phyloP scores from a whole-genome alignment of 1,140 invertebrate genomes.

The Philotrypesis tridentata region DNA sequence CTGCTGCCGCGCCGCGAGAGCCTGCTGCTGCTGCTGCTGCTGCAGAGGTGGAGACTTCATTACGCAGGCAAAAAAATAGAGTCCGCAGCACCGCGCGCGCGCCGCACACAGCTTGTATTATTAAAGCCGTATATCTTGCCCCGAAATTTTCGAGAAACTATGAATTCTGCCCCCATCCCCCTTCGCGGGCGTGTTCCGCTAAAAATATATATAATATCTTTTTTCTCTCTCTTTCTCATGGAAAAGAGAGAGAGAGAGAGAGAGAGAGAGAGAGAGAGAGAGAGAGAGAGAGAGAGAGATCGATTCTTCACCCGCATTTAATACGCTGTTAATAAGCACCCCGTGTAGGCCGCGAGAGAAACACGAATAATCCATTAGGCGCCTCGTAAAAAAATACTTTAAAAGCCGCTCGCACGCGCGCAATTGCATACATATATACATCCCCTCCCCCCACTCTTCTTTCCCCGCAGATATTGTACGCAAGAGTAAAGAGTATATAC shows the following conservation, averaged over 20 bases:
- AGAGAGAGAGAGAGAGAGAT: too few species aligned
- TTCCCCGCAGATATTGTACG: too few species aligned
- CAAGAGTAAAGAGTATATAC: too few species aligned
- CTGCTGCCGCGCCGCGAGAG: too few species aligned
- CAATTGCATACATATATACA: background rate
- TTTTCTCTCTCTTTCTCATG: too few species aligned
- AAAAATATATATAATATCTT: background rate
- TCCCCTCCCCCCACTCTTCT: too few species aligned
- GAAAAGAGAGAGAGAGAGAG: too few species aligned
- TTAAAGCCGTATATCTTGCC: constrained; percentile 43
- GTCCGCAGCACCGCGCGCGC: background rate
- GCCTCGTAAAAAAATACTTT: background rate
- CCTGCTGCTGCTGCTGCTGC: background rate
- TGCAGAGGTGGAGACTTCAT: constrained; percentile 1
- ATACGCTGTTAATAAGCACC: constrained; percentile 12
- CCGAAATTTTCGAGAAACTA: constrained; percentile 17
- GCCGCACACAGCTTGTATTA: constrained; percentile 4
- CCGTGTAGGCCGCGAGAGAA: background rate
- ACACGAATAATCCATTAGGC: background rate
- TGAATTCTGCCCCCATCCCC: background rate
- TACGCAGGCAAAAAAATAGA: constrained; percentile 24
- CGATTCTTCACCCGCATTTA: too few species aligned
- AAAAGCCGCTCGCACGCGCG: background rate
- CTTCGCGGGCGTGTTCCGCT: background rate
- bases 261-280: too few species aligned